Base-by-base conservation (phyloP, 2,113 vertebrate species). In the Saguinus midas region DNA sequence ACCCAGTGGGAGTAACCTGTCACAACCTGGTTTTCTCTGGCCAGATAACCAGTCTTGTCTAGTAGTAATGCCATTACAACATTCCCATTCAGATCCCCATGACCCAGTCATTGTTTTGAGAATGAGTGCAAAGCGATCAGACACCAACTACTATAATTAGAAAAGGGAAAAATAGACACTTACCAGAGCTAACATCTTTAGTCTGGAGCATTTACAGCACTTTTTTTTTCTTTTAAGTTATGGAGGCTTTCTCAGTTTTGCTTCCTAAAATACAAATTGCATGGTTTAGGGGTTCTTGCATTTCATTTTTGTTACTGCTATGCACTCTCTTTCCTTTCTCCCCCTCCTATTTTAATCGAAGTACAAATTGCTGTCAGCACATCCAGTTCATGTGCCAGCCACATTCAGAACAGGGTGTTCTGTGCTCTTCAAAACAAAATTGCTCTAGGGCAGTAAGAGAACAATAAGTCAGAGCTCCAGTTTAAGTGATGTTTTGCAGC, bases 361-460 rank as follows among this genome's bases (percentile, higher is more conserved):
- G 98, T 98, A 98, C 98, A 99, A 98, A 99, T 99, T 98, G 98
- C 98, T 99, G 98, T 99, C 98, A 98, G 99, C 98, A 99, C 99
- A 98, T 98, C 90, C 98, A 98, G 98, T 99, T 98, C 98, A 97
- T 99, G 98, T 99, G 99, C 99, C 98, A 99, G 98, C 98, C 98
- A 96, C 98, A 98, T 98, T 98, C 98, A 98, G 99, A 98, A 99
- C 98, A 98, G 98, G 98, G 98, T 98, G 99, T 99, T 99, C 99
- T 98, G 98, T 98, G 98, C 98, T 99, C 98, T 99, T 98, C 98
- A 98, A 98, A 99, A 99, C 99, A 98, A 98, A 98, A 99, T 98
- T 97, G 98, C 98, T 99, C 97, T 97, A 98, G 99, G 97, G 99
- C 99, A 98, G 98, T 81, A 93, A 96, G 98, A 99, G 98, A 99